A percentile compares a stretch with the other conserved stretches of the same genome.
Conservation (phyloP, 2,888 invertebrate genomes). For the Meiosimyza decipiens region DNA sequence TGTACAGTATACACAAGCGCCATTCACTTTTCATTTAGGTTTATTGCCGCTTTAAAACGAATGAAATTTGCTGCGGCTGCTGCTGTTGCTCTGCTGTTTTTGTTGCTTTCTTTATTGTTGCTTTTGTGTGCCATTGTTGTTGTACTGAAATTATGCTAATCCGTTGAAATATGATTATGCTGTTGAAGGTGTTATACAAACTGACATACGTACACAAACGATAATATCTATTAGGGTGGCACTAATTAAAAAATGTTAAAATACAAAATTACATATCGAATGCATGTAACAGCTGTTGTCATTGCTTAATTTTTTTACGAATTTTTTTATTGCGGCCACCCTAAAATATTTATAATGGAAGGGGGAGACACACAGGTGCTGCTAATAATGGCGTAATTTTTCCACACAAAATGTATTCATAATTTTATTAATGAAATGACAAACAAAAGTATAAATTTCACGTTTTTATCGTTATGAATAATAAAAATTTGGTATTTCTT, state of each 20-base stretch:
- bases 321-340: no score
- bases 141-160: constrained; percentile 24
- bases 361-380: constrained; percentile 16
- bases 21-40: no score
- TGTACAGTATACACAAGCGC: no score
- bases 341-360: not conserved
- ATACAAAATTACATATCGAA: no score
- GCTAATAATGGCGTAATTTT: not conserved
- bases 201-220: no score
- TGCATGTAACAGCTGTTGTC: not conserved
- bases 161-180: constrained; percentile 14
- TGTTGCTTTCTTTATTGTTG: no score
- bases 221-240: no score
- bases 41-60: no score
- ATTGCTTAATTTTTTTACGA: not conserved
- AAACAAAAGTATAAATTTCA: constrained; percentile 12
- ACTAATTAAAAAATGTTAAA: no score
- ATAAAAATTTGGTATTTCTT: not conserved
- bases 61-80: no score
- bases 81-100: no score
- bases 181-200: no score
- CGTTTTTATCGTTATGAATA: not conserved
- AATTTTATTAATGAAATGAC: constrained; percentile 14
- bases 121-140: not conserved
- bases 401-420: constrained; percentile 8